phyloP scores from a whole-genome alignment of 2,888 invertebrate genomes.

The Eupithecia inturbata region DNA sequence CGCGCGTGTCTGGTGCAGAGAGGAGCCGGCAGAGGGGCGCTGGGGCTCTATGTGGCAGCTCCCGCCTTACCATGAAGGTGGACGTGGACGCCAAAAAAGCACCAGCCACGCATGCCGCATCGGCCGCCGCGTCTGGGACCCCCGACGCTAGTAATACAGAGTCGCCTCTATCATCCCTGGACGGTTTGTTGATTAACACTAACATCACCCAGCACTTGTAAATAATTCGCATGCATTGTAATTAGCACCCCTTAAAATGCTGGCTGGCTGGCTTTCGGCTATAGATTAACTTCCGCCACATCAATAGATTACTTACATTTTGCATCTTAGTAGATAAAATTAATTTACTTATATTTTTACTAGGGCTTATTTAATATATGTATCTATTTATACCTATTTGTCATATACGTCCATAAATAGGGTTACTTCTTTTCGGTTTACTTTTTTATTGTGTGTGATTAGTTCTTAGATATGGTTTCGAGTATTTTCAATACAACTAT shows the following conservation, averaged over 20 bases:
- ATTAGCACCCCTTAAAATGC: conserved; percentile 38
- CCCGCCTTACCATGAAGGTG: conserved; percentile 66
- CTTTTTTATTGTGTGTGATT: background rate
- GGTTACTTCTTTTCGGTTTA: background rate
- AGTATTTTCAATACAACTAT: background rate
- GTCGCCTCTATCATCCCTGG: conserved; percentile 76
- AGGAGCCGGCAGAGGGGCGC: conserved; percentile 60
- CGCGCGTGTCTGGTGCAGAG: conserved; percentile 72
- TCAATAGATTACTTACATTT: background rate
- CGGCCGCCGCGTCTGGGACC: conserved; percentile 59
- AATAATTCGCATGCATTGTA: conserved; percentile 54
- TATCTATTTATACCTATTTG: background rate
- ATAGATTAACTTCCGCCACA: conserved; percentile 17
- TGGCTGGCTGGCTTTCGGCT: conserved; percentile 26
- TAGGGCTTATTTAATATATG: background rate
- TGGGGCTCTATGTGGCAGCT: conserved; percentile 63
- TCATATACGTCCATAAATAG: background rate
- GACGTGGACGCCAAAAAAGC: conserved; percentile 70
- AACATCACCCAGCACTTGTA: conserved; percentile 48
- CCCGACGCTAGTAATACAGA: conserved; percentile 75
- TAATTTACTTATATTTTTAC: background rate
- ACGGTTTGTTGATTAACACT: conserved; percentile 74
- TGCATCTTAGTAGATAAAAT: background rate
- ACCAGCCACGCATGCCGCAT: conserved; percentile 62
- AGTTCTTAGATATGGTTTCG: background rate